These are phyloP conservation scores for Exocentrus adspersus DNA, from an alignment of 2,888 invertebrate genomes.

Conservation along the genomic window DNA sequence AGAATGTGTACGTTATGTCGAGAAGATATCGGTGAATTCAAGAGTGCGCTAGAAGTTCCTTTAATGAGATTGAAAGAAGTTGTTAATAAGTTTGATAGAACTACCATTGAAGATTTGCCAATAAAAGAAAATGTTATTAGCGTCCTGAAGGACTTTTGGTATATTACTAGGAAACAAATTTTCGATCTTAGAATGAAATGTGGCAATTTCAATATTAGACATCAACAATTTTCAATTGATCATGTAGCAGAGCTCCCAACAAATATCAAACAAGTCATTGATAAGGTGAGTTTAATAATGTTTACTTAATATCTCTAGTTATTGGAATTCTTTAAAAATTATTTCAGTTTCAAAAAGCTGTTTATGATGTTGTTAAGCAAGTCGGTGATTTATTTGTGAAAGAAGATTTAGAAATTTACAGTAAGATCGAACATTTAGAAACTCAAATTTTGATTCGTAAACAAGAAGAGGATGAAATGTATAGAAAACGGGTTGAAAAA, in stretches of 20 bases:
- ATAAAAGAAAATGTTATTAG: background rate
- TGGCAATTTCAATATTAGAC: background rate
- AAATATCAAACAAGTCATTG: background rate
- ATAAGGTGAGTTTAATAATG: background rate
- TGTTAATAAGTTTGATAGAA: background rate
- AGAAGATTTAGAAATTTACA: background rate
- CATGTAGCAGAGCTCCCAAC: background rate
- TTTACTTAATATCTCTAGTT: too few species aligned
- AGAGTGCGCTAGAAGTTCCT: background rate
- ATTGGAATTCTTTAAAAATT: too few species aligned
- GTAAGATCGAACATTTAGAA: background rate
- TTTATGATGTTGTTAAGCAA: background rate
- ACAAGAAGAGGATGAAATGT: background rate
- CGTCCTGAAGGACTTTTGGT: background rate
- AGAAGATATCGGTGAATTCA: background rate
- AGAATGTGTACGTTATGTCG: background rate
- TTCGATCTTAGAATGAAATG: background rate
- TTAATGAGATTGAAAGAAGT: background rate
- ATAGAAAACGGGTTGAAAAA: background rate
- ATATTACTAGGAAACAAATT: background rate
- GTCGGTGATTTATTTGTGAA: background rate
- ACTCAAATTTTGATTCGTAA: background rate
- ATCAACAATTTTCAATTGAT: background rate
- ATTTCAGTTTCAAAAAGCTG: background rate
- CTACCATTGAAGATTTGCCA: background rate